phyloP scores from a whole-genome alignment of 1,140 invertebrate genomes.

The Rhysida immarginata region DNA sequence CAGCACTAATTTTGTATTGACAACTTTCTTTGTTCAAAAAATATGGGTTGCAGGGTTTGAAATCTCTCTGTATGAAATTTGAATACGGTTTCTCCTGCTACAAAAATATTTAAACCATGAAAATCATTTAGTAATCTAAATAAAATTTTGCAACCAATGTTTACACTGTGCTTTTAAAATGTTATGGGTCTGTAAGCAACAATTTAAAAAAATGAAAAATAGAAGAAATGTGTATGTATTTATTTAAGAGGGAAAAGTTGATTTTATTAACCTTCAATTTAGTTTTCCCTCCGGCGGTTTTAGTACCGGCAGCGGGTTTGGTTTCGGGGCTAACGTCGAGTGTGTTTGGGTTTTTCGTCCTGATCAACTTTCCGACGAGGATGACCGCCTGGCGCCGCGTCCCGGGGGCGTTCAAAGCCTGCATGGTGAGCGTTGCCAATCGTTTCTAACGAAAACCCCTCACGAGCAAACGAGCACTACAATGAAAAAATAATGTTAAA shows the following conservation, averaged over 20 bases:
- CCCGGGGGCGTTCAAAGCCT: background rate
- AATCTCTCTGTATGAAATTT: too few relatives aligned
- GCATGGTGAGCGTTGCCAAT: background rate
- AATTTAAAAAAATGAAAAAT: background rate
- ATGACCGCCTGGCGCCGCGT: conserved; percentile 38
- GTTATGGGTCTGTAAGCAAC: background rate
- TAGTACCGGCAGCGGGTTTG: conserved; percentile 28
- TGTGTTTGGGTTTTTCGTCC: conserved; percentile 54
- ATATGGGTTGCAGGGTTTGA: too few relatives aligned
- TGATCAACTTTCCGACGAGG: conserved; percentile 55
- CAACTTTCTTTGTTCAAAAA: too few relatives aligned
- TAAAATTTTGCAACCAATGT: too few relatives aligned
- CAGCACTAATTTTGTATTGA: too few relatives aligned
- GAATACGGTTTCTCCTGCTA: too few relatives aligned
- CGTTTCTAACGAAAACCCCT: background rate
- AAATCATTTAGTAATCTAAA: too few relatives aligned
- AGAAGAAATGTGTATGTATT: background rate
- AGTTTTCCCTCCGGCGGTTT: conserved; percentile 11
- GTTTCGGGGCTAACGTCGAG: conserved; percentile 40
- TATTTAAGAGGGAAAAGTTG: background rate
- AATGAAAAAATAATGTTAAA: too few relatives aligned
- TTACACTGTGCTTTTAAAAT: background rate
- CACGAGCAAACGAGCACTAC: too few relatives aligned
- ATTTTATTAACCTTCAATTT: conserved; percentile 16
- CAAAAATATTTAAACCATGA: too few relatives aligned